Evolutionary conservation across 2,113 vertebrate genomes (phyloP), one percentile per base, ranked within the genome.

Genomic region (Lophura nycthemera): DNA sequence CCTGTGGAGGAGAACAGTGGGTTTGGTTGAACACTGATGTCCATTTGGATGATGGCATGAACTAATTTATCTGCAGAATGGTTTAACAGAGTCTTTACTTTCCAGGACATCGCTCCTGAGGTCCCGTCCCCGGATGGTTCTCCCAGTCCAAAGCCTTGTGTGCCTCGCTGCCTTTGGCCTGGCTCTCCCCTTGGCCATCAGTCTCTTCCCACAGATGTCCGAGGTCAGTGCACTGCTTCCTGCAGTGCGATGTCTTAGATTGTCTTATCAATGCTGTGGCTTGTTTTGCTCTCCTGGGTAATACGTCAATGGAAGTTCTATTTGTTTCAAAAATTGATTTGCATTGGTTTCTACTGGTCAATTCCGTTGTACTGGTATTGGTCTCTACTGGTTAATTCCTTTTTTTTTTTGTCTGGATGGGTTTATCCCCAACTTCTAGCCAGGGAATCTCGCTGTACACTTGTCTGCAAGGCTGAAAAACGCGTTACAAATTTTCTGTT

Each of bases 141-240:
- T 99, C 47, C 99, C 99, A 0, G 96, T 99, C 77, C 99, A 99
- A 97, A 98, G 98, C 94, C 97, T 99, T 50, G 99, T 99, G 97
- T 98, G 98, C 97, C 98, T 99, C 81, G 98, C 98, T 50, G 98
- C 99, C 87, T 99, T 99, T 2, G 97, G 98, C 86, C 97, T 99
- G 93, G 99, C 99, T 66, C 98, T 99, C 92, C 99, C 99, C 0
- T 96, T 99, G 92, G 99, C 99, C 98, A 99, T 99, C 98, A 99
- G 99, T 89, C 98, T 99, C 95, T 99, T 99, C 93, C 99, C 99
- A 0, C 99, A 99, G 98, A 99, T 99, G 98, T 99, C 98, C 0
- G 98, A 99, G 99, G 99, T 99, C 80, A 98, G 98, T 98, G 61
- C 3, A 0, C 42, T 17, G 29, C 29, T 60, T 47, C 3, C 42